Conservation (phyloP, 2,797 vertebrate species). For the Erethizon dorsatum region DNA sequence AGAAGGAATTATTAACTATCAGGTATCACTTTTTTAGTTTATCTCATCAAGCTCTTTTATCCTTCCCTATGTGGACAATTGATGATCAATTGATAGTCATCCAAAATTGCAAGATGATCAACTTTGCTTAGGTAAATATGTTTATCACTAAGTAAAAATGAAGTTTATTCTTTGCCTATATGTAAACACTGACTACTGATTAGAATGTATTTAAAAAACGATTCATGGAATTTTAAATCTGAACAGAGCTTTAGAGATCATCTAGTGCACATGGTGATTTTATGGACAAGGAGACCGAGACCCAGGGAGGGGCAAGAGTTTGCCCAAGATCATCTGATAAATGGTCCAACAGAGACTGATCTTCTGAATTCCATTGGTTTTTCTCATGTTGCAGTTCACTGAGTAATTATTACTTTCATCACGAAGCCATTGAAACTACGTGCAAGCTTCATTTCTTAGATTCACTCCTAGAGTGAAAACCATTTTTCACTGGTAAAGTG, state of each 20-base stretch:
- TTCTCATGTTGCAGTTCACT: not conserved
- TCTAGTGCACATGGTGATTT: not conserved
- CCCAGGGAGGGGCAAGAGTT: not conserved
- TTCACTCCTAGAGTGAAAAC: not conserved
- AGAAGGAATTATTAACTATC: not conserved
- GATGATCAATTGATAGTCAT: slow-evolving; percentile 35
- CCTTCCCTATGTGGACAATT: not conserved
- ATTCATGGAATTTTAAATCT: slow-evolving; percentile 33
- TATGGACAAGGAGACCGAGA: not conserved
- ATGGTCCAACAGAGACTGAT: not conserved
- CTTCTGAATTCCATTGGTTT: not conserved
- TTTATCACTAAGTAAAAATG: slow-evolving; percentile 47
- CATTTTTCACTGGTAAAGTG: slow-evolving; percentile 67
- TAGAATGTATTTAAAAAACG: slow-evolving; percentile 64
- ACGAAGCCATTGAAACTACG: not conserved
- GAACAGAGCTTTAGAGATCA: not conserved
- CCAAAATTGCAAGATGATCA: not conserved
- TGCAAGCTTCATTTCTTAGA: slow-evolving; percentile 21
- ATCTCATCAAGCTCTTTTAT: slow-evolving; percentile 14
- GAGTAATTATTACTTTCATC: slow-evolving; percentile 7
- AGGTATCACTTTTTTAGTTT: not conserved
- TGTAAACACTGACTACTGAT: not conserved
- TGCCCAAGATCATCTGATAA: not conserved
- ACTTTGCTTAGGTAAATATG: slow-evolving; percentile 4
- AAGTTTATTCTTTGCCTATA: slow-evolving; percentile 31